phyloP scores from a whole-genome alignment of 2,113 vertebrate genomes.

The Nematolebias whitei region DNA sequence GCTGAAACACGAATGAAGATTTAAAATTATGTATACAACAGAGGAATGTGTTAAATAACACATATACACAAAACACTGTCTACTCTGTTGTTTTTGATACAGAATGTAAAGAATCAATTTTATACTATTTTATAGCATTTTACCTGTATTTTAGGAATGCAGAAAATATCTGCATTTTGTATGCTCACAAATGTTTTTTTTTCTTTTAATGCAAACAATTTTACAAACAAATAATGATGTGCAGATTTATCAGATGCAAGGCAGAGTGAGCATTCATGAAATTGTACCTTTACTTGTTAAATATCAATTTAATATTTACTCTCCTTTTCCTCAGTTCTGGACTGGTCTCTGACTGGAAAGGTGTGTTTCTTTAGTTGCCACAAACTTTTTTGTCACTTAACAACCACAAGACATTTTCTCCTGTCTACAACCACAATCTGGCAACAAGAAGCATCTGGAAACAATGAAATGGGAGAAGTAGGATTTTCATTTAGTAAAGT shows the following conservation, averaged over 20 bases:
- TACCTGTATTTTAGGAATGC: too few relatives aligned
- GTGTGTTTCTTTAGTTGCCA: slow-evolving; percentile 1
- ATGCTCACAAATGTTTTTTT: too few relatives aligned
- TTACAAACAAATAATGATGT: too few relatives aligned
- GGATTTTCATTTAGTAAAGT: neutral
- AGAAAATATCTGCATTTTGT: too few relatives aligned
- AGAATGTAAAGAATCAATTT: neutral
- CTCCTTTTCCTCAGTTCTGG: neutral
- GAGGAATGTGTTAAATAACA: slow-evolving; percentile 32
- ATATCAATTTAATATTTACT: neutral
- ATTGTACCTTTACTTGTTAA: too few relatives aligned
- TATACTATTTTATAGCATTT: too few relatives aligned
- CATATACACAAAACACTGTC: slow-evolving; percentile 12
- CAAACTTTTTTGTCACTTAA: neutral
- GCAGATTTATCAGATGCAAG: too few relatives aligned
- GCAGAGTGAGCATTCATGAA: too few relatives aligned
- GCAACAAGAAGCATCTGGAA: slow-evolving; percentile 7
- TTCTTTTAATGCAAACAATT: too few relatives aligned
- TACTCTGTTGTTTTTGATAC: neutral
- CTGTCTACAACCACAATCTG: neutral
- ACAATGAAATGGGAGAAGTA: neutral
- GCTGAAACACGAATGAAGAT: neutral
- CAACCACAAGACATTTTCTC: neutral
- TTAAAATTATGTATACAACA: slow-evolving; percentile 18
- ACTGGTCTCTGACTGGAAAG: neutral